Evolutionary conservation across 1,140 invertebrate genomes (phyloP).

Genomic region (Neodiprion virginianus): DNA sequence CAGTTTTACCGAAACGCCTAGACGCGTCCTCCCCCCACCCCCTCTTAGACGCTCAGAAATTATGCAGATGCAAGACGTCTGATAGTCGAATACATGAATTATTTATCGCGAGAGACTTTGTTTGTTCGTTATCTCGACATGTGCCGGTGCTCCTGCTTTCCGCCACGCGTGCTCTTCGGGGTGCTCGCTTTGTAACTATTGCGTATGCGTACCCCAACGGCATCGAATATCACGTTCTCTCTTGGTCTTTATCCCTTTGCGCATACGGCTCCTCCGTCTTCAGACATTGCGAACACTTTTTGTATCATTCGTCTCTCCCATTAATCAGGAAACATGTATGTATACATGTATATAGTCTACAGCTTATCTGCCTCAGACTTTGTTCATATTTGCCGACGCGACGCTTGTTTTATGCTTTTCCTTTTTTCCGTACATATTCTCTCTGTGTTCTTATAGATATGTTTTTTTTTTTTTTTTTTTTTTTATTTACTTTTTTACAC

Average conservation of each 20-base stretch:
- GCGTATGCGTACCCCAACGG: neutral
- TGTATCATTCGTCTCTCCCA: conserved; percentile 8
- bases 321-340: neutral
- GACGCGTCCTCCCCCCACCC: no score
- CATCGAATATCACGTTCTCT: neutral
- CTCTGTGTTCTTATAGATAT: neutral
- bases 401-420: neutral
- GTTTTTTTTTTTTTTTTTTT: neutral
- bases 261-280: no score
- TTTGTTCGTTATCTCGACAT: neutral
- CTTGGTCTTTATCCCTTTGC: no score
- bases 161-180: no score
- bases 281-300: neutral
- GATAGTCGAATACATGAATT: neutral
- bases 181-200: no score
- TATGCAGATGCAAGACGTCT: no score
- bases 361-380: neutral
- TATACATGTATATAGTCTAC: neutral
- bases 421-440: neutral
- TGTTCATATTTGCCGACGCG: conserved; percentile 8
- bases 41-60: no score
- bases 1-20: no score
- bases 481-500: neutral
- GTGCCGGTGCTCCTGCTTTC: neutral
- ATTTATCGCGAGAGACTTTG: conserved; percentile 2